phyloP scores from a whole-genome alignment of 2,797 vertebrate species.

The Tapera naevia region DNA sequence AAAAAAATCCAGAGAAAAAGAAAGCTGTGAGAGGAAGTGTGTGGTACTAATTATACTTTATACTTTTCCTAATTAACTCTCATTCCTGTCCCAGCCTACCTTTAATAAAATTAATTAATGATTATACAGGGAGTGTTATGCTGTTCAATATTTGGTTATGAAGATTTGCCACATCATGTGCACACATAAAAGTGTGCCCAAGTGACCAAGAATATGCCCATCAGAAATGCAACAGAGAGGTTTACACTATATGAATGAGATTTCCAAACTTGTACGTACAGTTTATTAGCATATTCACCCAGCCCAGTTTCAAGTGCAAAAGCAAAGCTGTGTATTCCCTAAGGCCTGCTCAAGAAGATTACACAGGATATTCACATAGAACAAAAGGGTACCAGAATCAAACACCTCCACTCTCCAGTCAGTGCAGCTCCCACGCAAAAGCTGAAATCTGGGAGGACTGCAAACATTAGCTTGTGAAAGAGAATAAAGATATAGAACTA shows the following conservation, averaged over 20 bases:
- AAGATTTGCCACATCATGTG: not conserved
- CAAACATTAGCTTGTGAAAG: not conserved
- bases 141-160: constrained; percentile 9
- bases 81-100: constrained; percentile 7
- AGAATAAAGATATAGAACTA: not conserved
- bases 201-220: not conserved
- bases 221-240: not conserved
- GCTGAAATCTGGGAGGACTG: constrained; percentile 56
- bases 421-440: constrained; percentile 48
- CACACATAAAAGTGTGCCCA: not conserved
- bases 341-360: constrained; percentile 42
- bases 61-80: constrained; percentile 42
- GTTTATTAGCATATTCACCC: constrained; percentile 24
- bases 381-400: constrained; percentile 55
- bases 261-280: not conserved
- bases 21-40: constrained; percentile 15
- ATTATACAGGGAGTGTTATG: not conserved
- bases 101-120: constrained; percentile 48
- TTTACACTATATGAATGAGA: not conserved
- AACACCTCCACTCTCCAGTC: constrained; percentile 60
- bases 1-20: constrained; percentile 35
- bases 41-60: constrained; percentile 39
- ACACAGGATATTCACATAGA: constrained; percentile 37
- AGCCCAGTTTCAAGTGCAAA: constrained; percentile 29
- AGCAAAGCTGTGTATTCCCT: constrained; percentile 38